These are phyloP conservation scores for Pelodiscus sinensis DNA, from an alignment of 2,113 vertebrate genomes.

Conservation along the genomic window DNA sequence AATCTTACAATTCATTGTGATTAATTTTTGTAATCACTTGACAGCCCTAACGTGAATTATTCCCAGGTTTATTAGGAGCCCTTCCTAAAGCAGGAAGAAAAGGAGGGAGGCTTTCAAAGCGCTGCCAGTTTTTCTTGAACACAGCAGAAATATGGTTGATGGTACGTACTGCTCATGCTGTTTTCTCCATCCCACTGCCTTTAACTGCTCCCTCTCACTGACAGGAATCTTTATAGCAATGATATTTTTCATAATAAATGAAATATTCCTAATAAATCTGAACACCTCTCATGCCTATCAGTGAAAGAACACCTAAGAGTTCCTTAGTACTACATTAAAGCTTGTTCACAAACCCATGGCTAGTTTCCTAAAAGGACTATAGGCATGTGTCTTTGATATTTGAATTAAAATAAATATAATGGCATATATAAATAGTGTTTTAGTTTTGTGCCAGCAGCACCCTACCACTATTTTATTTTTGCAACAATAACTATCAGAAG, in stretches of 20 bases:
- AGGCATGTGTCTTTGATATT: not conserved
- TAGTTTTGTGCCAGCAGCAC: too few relatives aligned
- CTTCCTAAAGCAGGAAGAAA: not conserved
- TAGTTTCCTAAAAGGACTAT: not conserved
- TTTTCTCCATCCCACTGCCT: not conserved
- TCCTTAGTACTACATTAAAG: not conserved
- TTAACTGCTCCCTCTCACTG: fast-evolving
- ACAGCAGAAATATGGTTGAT: not conserved
- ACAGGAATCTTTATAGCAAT: not conserved
- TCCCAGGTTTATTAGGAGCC: not conserved
- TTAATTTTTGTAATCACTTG: too few relatives aligned
- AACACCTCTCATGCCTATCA: not conserved
- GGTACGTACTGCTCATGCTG: not conserved
- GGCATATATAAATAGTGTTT: not conserved
- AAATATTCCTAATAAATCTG: not conserved
- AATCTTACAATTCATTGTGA: too few relatives aligned
- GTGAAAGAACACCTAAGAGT: not conserved
- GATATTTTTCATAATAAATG: not conserved
- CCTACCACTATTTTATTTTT: too few relatives aligned
- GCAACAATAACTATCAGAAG: too few relatives aligned
- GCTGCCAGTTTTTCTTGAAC: not conserved
- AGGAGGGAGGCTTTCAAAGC: slow-evolving; percentile 9
- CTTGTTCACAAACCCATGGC: not conserved
- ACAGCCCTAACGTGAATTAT: fast-evolving
- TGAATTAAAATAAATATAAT: not conserved